These are phyloP conservation scores for Brotula barbata DNA, from an alignment of 2,797 vertebrate species.

Conservation along the genomic window DNA sequence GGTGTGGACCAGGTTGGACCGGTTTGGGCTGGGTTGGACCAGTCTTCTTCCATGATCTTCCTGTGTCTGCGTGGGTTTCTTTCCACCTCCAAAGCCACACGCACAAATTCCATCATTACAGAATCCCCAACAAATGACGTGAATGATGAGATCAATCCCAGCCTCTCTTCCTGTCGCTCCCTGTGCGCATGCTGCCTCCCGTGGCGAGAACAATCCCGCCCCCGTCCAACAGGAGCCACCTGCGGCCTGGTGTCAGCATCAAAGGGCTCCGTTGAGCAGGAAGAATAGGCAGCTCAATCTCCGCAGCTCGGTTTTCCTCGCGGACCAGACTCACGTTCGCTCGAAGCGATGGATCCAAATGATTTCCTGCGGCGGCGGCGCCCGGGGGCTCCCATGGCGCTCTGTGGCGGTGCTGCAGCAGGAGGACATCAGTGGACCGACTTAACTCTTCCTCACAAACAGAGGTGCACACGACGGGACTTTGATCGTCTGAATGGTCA, in stretches of 20 bases:
- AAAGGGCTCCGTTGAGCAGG: conserved; percentile 42
- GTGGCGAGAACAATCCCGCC: conserved; percentile 39
- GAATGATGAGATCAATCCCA: conserved; percentile 58
- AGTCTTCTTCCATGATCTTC: no score
- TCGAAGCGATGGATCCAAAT: conserved; percentile 40
- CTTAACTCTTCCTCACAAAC: conserved; percentile 28
- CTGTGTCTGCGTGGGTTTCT: no score
- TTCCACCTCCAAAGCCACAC: no score
- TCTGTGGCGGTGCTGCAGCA: conserved; percentile 19
- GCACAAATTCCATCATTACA: neutral
- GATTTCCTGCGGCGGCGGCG: conserved; percentile 33
- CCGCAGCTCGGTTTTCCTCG: conserved; percentile 6
- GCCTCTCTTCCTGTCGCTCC: conserved; percentile 23
- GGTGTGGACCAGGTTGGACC: no score
- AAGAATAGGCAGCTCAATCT: conserved; percentile 43
- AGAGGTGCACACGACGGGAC: conserved; percentile 5
- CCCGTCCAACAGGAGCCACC: conserved; percentile 43
- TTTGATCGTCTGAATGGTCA: no score
- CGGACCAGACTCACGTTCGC: conserved; percentile 40
- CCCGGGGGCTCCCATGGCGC: conserved; percentile 35
- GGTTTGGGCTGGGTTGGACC: no score
- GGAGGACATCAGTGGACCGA: conserved; percentile 26
- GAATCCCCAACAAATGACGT: conserved; percentile 22
- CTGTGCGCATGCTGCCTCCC: conserved; percentile 20
- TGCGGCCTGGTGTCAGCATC: conserved; percentile 38